Percentiles rank a stretch among this genome's conserved stretches.
Evolutionary conservation across 2,888 invertebrate species (phyloP).

Genomic region (Athripsodes cinereus): DNA sequence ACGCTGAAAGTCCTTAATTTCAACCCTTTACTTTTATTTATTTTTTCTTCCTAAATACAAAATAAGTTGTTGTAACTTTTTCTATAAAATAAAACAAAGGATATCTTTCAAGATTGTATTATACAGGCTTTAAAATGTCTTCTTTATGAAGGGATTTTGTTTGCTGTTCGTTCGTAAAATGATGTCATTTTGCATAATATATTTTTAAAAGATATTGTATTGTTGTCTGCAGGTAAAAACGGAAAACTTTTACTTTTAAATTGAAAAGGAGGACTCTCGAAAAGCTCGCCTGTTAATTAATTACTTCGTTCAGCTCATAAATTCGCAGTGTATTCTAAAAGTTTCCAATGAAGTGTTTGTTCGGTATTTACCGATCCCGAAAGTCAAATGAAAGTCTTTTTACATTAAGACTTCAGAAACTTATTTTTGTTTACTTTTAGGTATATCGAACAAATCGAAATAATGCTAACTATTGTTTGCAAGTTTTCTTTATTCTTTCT

Average conservation of each 20-base stretch:
- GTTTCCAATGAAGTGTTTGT: conserved; percentile 4
- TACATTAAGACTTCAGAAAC: background rate
- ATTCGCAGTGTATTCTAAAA: conserved; percentile 9
- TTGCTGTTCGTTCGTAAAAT: background rate
- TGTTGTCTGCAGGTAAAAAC: conserved; percentile 2
- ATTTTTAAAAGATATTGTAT: conserved; percentile 1
- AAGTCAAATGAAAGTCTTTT: conserved; percentile 9
- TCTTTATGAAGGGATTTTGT: background rate
- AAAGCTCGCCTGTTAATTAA: conserved; percentile 6
- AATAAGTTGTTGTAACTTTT: background rate
- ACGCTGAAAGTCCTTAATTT: background rate
- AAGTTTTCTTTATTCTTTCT: background rate
- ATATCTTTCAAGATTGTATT: background rate
- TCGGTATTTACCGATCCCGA: conserved; percentile 5
- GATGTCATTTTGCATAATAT: conserved; percentile 1
- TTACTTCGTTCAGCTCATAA: conserved; percentile 7
- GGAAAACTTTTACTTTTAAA: conserved; percentile 1
- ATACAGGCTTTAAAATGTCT: background rate
- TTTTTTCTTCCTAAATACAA: background rate
- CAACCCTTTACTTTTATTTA: background rate
- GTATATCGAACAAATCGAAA: background rate
- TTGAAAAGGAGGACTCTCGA: conserved; percentile 1
- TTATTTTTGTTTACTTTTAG: background rate
- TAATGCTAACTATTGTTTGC: background rate
- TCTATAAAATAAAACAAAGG: background rate